These are phyloP conservation scores for Serrognathus titanus DNA, from an alignment of 2,888 invertebrate genomes.

Conservation along the genomic window DNA sequence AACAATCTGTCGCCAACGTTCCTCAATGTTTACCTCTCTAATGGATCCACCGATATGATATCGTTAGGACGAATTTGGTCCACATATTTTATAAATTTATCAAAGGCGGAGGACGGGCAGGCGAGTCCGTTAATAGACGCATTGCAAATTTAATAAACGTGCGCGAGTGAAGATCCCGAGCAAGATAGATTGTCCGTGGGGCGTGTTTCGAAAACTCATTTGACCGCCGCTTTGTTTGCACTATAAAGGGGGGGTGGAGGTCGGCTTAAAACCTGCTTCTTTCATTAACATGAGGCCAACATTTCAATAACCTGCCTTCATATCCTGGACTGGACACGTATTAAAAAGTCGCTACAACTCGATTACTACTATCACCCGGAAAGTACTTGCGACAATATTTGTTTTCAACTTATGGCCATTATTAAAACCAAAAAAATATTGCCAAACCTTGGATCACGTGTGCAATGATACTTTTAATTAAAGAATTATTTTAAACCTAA, in stretches of 20 bases:
- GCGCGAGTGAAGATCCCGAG: constrained; percentile 16
- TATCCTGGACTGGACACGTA: constrained; percentile 36
- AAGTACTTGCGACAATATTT: no score
- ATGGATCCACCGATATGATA: constrained; percentile 28
- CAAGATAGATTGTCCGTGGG: constrained; percentile 29
- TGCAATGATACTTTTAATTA: no score
- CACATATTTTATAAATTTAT: constrained; percentile 2
- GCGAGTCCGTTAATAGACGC: not conserved
- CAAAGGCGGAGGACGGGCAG: not conserved
- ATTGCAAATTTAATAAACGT: constrained; percentile 8
- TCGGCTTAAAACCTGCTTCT: constrained; percentile 45
- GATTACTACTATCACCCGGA: constrained; percentile 6
- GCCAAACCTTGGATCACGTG: no score
- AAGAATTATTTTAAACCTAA: no score
- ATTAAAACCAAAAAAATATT: no score
- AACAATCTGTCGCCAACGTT: constrained; percentile 36
- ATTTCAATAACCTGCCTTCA: constrained; percentile 48
- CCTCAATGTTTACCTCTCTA: constrained; percentile 29
- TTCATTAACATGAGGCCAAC: constrained; percentile 47
- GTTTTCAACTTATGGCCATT: no score
- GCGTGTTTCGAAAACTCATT: constrained; percentile 46
- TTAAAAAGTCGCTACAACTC: constrained; percentile 22
- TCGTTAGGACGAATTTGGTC: constrained; percentile 7
- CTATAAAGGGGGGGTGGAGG: constrained; percentile 24
- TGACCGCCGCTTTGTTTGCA: constrained; percentile 44